Evolutionary conservation across 2,888 invertebrate genomes (phyloP).

Genomic region (Syritta pipiens): DNA sequence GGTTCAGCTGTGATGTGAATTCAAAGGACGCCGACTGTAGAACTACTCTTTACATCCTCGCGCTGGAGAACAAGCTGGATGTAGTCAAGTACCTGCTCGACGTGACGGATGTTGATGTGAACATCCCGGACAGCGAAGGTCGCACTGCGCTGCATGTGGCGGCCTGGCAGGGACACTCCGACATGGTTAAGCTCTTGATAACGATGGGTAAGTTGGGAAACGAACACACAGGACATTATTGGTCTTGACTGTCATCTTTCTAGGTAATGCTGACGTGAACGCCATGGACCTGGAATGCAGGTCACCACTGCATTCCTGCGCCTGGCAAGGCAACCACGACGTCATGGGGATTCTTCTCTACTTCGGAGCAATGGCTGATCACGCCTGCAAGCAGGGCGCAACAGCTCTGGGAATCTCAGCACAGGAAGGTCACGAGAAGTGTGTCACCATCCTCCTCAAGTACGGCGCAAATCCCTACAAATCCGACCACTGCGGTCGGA

Average conservation of each 20-base stretch:
- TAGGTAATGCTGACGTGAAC: conserved; percentile 91
- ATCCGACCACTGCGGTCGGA: conserved; percentile 92
- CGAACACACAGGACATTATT: no score
- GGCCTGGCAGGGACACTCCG: conserved; percentile 96
- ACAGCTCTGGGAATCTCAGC: conserved; percentile 97
- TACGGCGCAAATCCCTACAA: conserved; percentile 93
- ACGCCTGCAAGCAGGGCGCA: conserved; percentile 96
- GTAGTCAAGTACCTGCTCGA: conserved; percentile 91
- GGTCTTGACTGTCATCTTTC: conserved; percentile 12
- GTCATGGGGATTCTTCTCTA: conserved; percentile 90
- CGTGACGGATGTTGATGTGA: conserved; percentile 88
- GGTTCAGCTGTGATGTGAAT: conserved; percentile 90
- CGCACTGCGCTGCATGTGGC: conserved; percentile 94
- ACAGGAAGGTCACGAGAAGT: conserved; percentile 96
- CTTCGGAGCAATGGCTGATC: conserved; percentile 90
- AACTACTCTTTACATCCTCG: conserved; percentile 94
- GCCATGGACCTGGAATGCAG: conserved; percentile 92
- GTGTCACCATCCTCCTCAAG: conserved; percentile 89
- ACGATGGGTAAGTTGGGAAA: conserved; percentile 81
- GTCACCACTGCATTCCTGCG: conserved; percentile 95
- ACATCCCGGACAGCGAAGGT: conserved; percentile 93
- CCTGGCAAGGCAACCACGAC: conserved; percentile 95
- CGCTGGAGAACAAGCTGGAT: conserved; percentile 90
- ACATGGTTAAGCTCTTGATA: conserved; percentile 93
- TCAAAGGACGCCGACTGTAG: conserved; percentile 95